phyloP scores from a whole-genome alignment of 2,797 vertebrate species.

The Thripadectes ignobilis region DNA sequence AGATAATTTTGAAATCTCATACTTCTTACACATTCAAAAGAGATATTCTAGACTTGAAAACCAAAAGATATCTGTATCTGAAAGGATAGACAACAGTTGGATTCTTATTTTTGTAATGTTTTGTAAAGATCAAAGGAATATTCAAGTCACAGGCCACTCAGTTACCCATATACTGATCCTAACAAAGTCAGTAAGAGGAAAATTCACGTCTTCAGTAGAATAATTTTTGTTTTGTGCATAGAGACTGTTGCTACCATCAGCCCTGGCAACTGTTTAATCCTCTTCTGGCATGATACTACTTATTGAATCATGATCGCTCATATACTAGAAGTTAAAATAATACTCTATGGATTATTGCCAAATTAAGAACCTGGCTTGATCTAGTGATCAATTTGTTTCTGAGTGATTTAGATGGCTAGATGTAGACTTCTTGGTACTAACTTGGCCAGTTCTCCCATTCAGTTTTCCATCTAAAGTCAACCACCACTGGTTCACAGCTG shows the following conservation, averaged over 20 bases:
- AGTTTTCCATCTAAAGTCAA: not conserved
- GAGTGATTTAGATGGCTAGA: not conserved
- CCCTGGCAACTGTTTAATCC: not conserved
- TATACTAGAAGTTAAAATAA: not conserved
- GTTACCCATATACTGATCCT: not conserved
- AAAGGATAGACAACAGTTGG: not conserved
- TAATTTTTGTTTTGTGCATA: not conserved
- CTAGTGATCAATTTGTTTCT: not conserved
- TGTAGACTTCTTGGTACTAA: not conserved
- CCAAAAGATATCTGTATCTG: not conserved
- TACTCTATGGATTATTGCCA: not conserved
- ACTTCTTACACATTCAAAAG: not conserved
- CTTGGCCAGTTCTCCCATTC: not conserved
- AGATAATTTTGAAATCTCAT: not conserved
- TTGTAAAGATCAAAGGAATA: not conserved
- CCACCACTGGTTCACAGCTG: fast-evolving
- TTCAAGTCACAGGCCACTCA: not conserved
- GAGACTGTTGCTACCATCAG: not conserved
- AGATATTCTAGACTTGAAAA: not conserved
- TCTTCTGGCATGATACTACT: not conserved
- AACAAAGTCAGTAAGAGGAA: not conserved
- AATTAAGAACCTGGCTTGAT: not conserved
- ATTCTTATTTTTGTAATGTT: not conserved
- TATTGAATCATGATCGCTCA: not conserved
- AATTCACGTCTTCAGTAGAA: not conserved